Conservation (phyloP, 2,113 vertebrate genomes). For the Paramormyrops kingsleyae region DNA sequence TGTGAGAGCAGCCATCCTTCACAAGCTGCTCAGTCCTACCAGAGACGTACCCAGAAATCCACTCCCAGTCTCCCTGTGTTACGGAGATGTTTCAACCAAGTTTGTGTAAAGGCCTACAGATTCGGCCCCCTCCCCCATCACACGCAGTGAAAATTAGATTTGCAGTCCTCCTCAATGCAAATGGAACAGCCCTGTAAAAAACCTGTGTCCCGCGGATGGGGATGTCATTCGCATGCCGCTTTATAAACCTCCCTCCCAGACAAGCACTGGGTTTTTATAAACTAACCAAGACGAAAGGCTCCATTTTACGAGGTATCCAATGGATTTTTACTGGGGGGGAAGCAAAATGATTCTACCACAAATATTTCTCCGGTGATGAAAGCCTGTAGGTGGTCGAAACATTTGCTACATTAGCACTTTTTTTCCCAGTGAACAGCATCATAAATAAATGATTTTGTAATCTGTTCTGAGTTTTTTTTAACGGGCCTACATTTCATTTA, state of each 20-base stretch:
- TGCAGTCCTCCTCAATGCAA: constrained; percentile 67
- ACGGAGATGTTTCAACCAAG: constrained; percentile 58
- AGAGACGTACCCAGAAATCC: constrained; percentile 46
- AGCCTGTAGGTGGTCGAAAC: neutral
- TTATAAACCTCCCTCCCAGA: constrained; percentile 69
- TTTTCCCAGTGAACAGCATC: neutral
- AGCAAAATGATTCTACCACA: neutral
- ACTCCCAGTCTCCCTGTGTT: constrained; percentile 45
- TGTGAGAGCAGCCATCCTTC: neutral
- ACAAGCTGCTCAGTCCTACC: neutral
- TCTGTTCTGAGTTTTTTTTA: neutral
- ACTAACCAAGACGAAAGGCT: constrained; percentile 77
- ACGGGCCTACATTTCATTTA: neutral
- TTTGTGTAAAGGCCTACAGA: constrained; percentile 42
- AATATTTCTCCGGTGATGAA: constrained; percentile 10
- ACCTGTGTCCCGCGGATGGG: constrained; percentile 73
- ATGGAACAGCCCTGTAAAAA: constrained; percentile 69
- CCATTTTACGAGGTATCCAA: constrained; percentile 55
- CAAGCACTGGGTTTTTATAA: constrained; percentile 79
- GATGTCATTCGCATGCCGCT: constrained; percentile 68
- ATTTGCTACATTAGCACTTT: neutral
- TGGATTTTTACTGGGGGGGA: constrained; percentile 46
- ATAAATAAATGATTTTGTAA: constrained; percentile 14
- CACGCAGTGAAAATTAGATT: constrained; percentile 72
- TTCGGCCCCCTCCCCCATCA: constrained; percentile 46